phyloP scores from a whole-genome alignment of 1,140 invertebrate genomes.

The Samia ricini region DNA sequence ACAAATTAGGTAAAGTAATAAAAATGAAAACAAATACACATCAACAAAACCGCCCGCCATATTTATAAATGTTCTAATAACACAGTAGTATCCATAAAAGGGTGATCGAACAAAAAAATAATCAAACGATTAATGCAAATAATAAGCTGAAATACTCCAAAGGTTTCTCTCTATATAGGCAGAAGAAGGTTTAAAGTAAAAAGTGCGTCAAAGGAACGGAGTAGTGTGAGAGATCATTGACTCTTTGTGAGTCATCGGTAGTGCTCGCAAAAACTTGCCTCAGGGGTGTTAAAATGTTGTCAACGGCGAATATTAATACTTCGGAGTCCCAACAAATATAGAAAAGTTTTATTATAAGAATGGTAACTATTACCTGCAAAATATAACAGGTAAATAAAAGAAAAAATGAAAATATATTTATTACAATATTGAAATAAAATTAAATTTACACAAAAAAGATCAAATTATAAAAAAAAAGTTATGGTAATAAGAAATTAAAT shows the following conservation, averaged over 20 bases:
- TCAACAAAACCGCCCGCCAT: no score
- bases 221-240: slow-evolving; percentile 40
- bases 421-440: no score
- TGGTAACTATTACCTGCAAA: no score
- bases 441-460: no score
- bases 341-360: no score
- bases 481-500: no score
- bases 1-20: no score
- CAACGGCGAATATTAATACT: neutral
- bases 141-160: neutral
- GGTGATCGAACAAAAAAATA: neutral
- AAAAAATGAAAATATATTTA: no score
- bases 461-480: no score
- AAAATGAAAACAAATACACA: no score
- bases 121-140: neutral
- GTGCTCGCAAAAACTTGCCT: slow-evolving; percentile 29
- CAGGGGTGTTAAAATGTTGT: slow-evolving; percentile 36
- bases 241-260: slow-evolving; percentile 42
- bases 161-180: slow-evolving; percentile 4
- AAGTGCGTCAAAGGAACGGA: slow-evolving; percentile 34
- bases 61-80: no score
- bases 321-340: neutral
- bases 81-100: neutral
- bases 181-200: slow-evolving; percentile 29
- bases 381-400: no score